Evolutionary conservation across 2,113 vertebrate genomes (phyloP).

Genomic region (Podiceps cristatus): DNA sequence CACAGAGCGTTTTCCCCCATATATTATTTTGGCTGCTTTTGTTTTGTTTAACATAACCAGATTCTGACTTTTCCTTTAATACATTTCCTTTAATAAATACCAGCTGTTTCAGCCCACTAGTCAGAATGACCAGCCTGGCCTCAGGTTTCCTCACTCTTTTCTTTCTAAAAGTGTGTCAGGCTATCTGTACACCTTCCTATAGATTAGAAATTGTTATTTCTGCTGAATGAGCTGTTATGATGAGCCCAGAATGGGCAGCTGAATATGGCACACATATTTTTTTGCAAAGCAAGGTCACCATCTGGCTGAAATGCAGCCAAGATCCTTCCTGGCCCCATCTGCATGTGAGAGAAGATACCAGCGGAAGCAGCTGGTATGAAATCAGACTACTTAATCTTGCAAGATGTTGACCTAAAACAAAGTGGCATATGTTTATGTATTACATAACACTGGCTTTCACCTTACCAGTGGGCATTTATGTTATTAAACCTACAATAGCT

Average conservation of each 20-base stretch:
- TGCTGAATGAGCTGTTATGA: neutral
- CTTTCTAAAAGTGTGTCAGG: neutral
- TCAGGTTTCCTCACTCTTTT: neutral
- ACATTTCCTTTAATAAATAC: neutral
- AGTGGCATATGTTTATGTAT: neutral
- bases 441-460: neutral
- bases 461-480: neutral
- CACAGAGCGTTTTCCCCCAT: neutral
- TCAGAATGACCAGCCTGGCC: neutral
- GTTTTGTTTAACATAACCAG: neutral
- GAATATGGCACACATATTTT: neutral
- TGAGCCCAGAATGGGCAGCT: neutral
- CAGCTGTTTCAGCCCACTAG: neutral
- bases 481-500: neutral
- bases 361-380: neutral
- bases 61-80: neutral
- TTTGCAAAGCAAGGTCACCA: neutral
- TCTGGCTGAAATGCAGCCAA: neutral
- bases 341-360: neutral
- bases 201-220: neutral
- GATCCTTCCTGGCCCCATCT: neutral
- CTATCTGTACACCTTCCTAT: neutral
- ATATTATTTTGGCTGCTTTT: neutral
- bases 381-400: neutral
- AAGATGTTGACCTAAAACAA: neutral